phyloP scores from a whole-genome alignment of 2,113 vertebrate species.

The Gymnocephalus cernua region DNA sequence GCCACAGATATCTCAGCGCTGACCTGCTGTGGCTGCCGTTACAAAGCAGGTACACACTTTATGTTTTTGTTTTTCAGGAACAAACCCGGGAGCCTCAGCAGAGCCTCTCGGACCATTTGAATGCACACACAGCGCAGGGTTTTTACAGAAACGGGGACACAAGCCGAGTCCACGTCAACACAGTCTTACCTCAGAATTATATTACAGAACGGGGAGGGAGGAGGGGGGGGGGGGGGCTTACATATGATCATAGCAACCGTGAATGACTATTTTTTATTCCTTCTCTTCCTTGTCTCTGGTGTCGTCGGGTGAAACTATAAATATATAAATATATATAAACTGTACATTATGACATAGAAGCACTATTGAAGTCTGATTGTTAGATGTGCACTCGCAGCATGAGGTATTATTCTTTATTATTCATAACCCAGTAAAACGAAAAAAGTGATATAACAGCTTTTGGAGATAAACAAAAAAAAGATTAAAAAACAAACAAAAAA shows the following conservation, averaged over 20 bases:
- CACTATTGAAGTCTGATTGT: slow-evolving; percentile 86
- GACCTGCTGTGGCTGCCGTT: slow-evolving; percentile 62
- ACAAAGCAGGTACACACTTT: slow-evolving; percentile 65
- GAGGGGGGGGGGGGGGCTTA: slow-evolving; percentile 49
- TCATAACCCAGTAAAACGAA: slow-evolving; percentile 72
- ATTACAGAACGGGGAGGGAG: slow-evolving; percentile 22
- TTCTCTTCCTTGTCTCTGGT: slow-evolving; percentile 77
- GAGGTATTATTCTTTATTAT: slow-evolving; percentile 84
- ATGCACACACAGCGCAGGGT: slow-evolving; percentile 64
- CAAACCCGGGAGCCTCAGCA: slow-evolving; percentile 59
- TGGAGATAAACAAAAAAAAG: slow-evolving; percentile 46
- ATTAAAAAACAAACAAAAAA: slow-evolving; percentile 10
- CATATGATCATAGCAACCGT: slow-evolving; percentile 56
- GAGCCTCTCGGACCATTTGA: slow-evolving; percentile 56
- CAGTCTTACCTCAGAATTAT: slow-evolving; percentile 79
- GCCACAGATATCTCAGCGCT: slow-evolving; percentile 58
- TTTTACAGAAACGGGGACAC: slow-evolving; percentile 62
- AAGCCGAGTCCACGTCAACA: slow-evolving; percentile 66
- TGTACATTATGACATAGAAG: slow-evolving; percentile 86
- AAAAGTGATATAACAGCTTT: slow-evolving; percentile 63
- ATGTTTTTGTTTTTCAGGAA: slow-evolving; percentile 60
- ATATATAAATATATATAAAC: slow-evolving; percentile 84
- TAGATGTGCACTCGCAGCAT: slow-evolving; percentile 88
- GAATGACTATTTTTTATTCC: slow-evolving; percentile 59
- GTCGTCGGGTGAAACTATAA: slow-evolving; percentile 73